Percentiles rank a stretch among this genome's conserved stretches.
phyloP scores from a whole-genome alignment of 2,888 invertebrate genomes.

The Brachyopa scutellaris region DNA sequence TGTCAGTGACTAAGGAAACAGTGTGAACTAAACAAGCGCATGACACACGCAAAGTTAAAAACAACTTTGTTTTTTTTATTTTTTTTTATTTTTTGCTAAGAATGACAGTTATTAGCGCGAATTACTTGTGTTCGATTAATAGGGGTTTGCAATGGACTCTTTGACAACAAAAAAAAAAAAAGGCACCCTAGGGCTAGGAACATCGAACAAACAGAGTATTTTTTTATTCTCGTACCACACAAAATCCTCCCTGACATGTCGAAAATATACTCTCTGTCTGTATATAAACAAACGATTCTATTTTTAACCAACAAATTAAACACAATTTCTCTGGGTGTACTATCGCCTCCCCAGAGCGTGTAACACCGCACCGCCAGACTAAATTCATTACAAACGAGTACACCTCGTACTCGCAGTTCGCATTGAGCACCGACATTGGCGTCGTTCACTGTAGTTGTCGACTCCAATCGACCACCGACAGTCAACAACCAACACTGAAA shows the following conservation, averaged over 20 bases:
- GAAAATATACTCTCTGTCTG: too few species aligned
- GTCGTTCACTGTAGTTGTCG: conserved; percentile 37
- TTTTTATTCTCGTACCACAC: background rate
- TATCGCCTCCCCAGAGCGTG: conserved; percentile 35
- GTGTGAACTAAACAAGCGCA: too few species aligned
- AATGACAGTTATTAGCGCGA: too few species aligned
- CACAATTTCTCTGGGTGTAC: conserved; percentile 58
- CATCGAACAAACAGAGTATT: too few species aligned
- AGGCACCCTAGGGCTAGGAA: too few species aligned
- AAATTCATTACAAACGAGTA: conserved; percentile 46
- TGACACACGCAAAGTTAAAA: too few species aligned
- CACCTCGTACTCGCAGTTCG: conserved; percentile 40
- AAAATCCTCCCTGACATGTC: background rate
- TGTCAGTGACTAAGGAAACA: too few species aligned
- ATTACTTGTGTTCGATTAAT: too few species aligned
- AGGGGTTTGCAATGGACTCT: too few species aligned
- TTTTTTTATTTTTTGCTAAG: too few species aligned
- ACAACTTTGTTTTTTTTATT: too few species aligned
- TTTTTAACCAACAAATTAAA: conserved; percentile 29
- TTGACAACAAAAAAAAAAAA: too few species aligned
- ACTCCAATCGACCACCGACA: conserved; percentile 68
- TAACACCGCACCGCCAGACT: conserved; percentile 8
- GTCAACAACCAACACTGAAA: conserved; percentile 56
- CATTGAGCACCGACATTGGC: conserved; percentile 47
- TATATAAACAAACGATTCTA: conserved; percentile 18